Evolutionary conservation across 2,113 vertebrate species (phyloP), one percentile per base, ranked within the genome.

Genomic region (Herpailurus yagouaroundi): DNA sequence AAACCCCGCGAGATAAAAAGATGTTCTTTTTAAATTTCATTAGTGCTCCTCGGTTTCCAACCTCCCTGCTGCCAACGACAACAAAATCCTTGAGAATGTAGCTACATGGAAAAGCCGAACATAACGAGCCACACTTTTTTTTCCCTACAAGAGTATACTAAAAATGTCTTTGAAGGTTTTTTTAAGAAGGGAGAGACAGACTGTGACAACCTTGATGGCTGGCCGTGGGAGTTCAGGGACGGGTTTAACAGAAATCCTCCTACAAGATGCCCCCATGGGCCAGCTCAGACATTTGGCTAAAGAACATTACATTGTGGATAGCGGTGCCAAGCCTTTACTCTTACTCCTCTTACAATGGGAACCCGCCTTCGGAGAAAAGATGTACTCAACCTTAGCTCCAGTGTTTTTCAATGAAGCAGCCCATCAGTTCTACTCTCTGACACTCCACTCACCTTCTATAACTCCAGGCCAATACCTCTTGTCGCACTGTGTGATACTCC

Each of bases 1-100:
- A 92, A 89, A 71, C 19, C 4, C 73, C 41, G 7, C 96, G 60
- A 79, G 27, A 89, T 57, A 90, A 89, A 93, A 95, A 66, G 45
- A 60, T 87, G 36, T 63, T 77, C 27, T 69, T 94, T 94, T 66
- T 14, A 95, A 94, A 76, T 77, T 90, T 94, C 94, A 77, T 92
- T 77, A 88, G 21, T 83, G 41, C 3, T 10, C 7, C 55, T 89
- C 73, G 76, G 5, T 89, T 89, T 95, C 80, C 38, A 87, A 55
- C 23, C 19, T 94, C 36, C 38, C 71, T 82, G 71, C 9, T 79
- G 11, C 66, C 41, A 57, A 48, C 18, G 71, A 87, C 57, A 95
- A 90, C 38, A 74, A 68, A 93, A 74, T 60, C 36, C 87, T 95
- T 89, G 25, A 81, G 48, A 83, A 95, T 68, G 16, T 60, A 48